These are phyloP conservation scores for Chrysolina americana DNA, from an alignment of 2,888 invertebrate species.

Conservation along the genomic window DNA sequence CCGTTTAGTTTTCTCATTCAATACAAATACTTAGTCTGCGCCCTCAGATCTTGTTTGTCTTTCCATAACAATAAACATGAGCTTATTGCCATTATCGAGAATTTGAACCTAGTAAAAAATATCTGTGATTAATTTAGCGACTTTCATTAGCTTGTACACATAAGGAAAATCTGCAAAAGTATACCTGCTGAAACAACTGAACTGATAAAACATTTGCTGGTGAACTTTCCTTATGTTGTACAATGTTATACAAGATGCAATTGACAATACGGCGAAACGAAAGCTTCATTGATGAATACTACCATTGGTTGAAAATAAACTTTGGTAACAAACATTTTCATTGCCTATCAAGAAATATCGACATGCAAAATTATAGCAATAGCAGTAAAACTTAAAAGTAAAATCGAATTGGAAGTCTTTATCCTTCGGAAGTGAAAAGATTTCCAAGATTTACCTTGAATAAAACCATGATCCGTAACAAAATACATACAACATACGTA, in stretches of 20 bases:
- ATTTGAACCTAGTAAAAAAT: slow-evolving; percentile 14
- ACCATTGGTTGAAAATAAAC: not conserved
- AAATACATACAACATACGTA: slow-evolving; percentile 48
- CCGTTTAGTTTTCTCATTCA: too few species aligned
- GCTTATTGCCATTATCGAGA: not conserved
- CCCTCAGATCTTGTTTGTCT: too few species aligned
- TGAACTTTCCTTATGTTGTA: slow-evolving; percentile 1
- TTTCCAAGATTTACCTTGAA: slow-evolving; percentile 50
- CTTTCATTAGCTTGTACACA: not conserved
- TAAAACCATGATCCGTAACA: slow-evolving; percentile 53
- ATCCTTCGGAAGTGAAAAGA: slow-evolving; percentile 15
- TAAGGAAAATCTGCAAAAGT: slow-evolving; percentile 5
- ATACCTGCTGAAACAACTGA: not conserved
- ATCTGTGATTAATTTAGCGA: not conserved
- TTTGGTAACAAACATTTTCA: not conserved
- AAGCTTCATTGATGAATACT: slow-evolving; percentile 3
- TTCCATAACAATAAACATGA: too few species aligned
- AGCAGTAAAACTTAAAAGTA: slow-evolving; percentile 43
- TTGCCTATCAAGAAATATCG: not conserved
- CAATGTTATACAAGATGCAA: not conserved
- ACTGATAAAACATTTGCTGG: too few species aligned
- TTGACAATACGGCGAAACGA: slow-evolving; percentile 7
- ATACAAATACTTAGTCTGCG: too few species aligned
- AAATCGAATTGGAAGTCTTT: slow-evolving; percentile 37
- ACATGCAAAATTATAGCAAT: slow-evolving; percentile 43